A percentile compares a stretch with the other conserved stretches of the same genome.
Evolutionary conservation across 2,797 vertebrate genomes (phyloP).

Genomic region (Cuniculus paca): DNA sequence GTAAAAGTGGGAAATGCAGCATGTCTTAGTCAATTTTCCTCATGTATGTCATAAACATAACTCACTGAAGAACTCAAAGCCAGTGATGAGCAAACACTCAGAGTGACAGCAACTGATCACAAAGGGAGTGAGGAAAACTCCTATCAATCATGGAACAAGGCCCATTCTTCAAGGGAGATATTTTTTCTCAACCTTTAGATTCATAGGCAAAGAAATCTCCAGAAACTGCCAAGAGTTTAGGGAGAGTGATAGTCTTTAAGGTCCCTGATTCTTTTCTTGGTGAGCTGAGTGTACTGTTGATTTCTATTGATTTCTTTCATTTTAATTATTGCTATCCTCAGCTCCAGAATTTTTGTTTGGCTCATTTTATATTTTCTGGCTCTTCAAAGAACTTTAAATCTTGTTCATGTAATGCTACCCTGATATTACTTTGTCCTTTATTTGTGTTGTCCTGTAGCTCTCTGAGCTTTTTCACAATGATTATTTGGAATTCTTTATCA

Average conservation of each 20-base stretch:
- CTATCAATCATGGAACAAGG: neutral
- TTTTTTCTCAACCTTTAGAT: neutral
- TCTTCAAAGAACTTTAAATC: no score
- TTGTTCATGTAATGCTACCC: no score
- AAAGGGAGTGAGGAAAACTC: neutral
- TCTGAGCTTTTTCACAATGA: no score
- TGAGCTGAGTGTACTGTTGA: no score
- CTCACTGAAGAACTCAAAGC: neutral
- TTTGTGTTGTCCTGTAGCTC: no score
- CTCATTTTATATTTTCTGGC: no score
- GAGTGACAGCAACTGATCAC: neutral
- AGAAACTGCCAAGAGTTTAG: neutral
- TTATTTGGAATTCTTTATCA: no score
- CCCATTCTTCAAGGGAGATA: neutral
- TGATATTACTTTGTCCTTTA: no score
- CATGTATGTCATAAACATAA: neutral
- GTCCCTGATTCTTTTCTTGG: no score
- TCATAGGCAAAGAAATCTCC: neutral
- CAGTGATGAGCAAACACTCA: neutral
- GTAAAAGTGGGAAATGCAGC: neutral
- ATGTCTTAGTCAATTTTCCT: neutral
- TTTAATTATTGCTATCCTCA: no score
- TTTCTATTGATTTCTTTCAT: no score
- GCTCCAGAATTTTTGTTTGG: no score
- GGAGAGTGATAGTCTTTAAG: neutral